Evolutionary conservation across 2,888 invertebrate species (phyloP).

Genomic region (Lithophane ornitopus): DNA sequence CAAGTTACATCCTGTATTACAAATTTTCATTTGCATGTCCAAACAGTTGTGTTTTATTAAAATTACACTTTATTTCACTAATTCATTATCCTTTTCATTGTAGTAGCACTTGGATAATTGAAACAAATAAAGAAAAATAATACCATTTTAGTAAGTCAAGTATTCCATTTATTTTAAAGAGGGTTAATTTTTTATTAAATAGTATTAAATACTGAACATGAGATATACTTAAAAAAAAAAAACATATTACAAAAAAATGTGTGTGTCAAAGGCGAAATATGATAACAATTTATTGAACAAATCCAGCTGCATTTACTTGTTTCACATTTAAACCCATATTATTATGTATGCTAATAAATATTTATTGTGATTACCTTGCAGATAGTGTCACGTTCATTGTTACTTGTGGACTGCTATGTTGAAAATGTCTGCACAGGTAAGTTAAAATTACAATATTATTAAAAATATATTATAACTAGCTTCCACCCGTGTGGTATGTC

Average conservation of each 20-base stretch:
- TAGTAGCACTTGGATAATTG: background rate
- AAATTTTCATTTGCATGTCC: background rate
- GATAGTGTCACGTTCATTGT: constrained; percentile 42
- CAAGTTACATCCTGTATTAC: too few relatives aligned
- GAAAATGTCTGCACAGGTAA: constrained; percentile 80
- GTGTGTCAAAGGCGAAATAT: background rate
- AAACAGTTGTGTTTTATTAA: background rate
- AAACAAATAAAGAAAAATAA: background rate
- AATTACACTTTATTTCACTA: background rate
- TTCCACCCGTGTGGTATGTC: too few relatives aligned
- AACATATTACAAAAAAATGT: background rate
- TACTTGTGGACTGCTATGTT: constrained; percentile 63
- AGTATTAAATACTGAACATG: background rate
- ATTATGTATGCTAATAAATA: constrained; percentile 25
- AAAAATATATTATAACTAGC: background rate
- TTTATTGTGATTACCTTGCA: constrained; percentile 48
- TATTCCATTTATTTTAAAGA: too few relatives aligned
- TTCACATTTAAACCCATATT: constrained; percentile 4
- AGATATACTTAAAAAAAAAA: too few relatives aligned
- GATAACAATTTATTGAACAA: constrained; percentile 7
- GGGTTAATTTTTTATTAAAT: background rate
- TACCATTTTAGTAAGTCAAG: background rate
- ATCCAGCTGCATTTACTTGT: constrained; percentile 8
- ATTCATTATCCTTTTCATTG: background rate
- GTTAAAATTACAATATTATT: constrained; percentile 45